phyloP scores from a whole-genome alignment of 2,113 vertebrate species.

The Synchiropus splendidus region DNA sequence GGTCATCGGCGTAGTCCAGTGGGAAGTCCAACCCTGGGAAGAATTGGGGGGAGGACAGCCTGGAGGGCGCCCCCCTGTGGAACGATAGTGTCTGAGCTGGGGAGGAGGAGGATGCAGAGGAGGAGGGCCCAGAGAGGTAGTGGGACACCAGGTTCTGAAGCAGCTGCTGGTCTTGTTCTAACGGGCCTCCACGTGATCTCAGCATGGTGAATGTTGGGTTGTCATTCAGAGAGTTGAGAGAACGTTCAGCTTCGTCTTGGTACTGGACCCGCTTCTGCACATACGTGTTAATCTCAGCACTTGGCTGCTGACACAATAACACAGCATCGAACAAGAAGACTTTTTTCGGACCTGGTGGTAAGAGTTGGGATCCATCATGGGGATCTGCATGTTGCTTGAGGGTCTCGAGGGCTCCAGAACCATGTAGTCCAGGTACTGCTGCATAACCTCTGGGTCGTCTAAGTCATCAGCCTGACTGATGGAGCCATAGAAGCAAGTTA shows the following conservation, averaged over 20 bases:
- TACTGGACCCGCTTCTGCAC: slow-evolving; percentile 68
- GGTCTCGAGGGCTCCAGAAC: slow-evolving; percentile 66
- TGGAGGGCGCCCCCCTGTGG: slow-evolving; percentile 36
- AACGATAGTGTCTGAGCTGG: slow-evolving; percentile 41
- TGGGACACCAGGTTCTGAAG: slow-evolving; percentile 78
- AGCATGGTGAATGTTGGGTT: slow-evolving; percentile 38
- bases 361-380: slow-evolving; percentile 74
- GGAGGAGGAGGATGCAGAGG: slow-evolving; percentile 54
- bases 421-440: slow-evolving; percentile 79
- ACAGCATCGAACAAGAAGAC: not conserved
- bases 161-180: slow-evolving; percentile 72
- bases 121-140: slow-evolving; percentile 71
- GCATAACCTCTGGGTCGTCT: slow-evolving; percentile 54
- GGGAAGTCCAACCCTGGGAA: slow-evolving; percentile 62
- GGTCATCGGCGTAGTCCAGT: slow-evolving; percentile 61
- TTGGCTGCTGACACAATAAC: too few relatives aligned
- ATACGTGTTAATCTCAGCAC: not conserved
- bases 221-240: slow-evolving; percentile 60
- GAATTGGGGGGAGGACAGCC: slow-evolving; percentile 34
- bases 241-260: slow-evolving; percentile 69
- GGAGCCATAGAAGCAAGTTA: slow-evolving; percentile 4
- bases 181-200: slow-evolving; percentile 26
- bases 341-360: slow-evolving; percentile 70
- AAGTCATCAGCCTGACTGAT: slow-evolving; percentile 9
- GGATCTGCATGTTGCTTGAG: slow-evolving; percentile 69